Evolutionary conservation across 2,113 vertebrate species (phyloP).

Genomic region (Seriola dumerili): DNA sequence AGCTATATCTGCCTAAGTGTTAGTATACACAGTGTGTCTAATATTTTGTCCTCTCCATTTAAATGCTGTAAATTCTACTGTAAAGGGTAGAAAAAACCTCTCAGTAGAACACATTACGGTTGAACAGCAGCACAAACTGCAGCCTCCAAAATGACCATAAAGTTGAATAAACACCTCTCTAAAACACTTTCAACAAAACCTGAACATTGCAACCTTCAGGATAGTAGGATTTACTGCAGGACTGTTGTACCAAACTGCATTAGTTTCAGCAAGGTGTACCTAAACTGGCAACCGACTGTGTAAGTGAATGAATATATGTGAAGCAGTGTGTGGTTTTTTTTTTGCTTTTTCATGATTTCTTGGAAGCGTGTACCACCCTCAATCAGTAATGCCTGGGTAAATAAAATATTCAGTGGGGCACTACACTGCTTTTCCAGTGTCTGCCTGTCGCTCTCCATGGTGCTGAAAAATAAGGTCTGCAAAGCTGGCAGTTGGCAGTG

Average conservation of each 20-base stretch:
- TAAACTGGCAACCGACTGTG: constrained; percentile 12
- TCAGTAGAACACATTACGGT: neutral
- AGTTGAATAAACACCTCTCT: neutral
- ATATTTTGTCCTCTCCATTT: too few species aligned
- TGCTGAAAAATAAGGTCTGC: constrained; percentile 62
- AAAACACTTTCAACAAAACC: neutral
- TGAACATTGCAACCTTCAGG: neutral
- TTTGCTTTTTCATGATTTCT: constrained; percentile 23
- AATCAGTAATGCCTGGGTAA: constrained; percentile 11
- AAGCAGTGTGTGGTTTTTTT: constrained; percentile 30
- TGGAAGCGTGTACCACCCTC: constrained; percentile 8
- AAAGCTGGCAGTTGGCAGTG: neutral
- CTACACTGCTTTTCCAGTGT: constrained; percentile 8
- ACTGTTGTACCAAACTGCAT: neutral
- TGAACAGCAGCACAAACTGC: neutral
- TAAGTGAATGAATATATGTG: constrained; percentile 19
- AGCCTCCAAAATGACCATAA: neutral
- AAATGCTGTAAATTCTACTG: neutral
- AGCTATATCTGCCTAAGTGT: too few species aligned
- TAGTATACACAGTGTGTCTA: too few species aligned
- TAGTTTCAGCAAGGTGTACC: neutral
- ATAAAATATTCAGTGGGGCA: constrained; percentile 55
- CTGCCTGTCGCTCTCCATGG: constrained; percentile 73
- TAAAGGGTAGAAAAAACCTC: neutral
- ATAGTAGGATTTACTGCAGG: neutral